Conservation (phyloP, 2,888 invertebrate genomes). For the Coleophora flavipennella region DNA sequence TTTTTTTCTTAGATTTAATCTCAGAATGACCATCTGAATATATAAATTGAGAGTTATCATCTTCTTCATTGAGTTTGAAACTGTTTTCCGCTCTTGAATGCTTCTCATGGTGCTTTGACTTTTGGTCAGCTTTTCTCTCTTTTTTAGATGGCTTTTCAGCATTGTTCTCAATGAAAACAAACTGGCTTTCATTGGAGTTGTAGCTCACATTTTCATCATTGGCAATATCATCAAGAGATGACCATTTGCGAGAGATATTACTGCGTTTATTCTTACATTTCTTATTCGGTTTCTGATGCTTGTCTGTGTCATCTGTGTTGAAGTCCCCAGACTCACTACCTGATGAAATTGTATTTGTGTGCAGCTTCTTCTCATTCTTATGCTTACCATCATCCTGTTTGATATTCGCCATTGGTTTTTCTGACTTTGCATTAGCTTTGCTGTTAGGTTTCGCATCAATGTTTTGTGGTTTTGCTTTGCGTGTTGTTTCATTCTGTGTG, state of each 20-base stretch:
- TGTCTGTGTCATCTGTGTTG: slow-evolving; percentile 53
- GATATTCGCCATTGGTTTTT: slow-evolving; percentile 37
- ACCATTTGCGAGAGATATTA: slow-evolving; percentile 71
- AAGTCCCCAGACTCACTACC: slow-evolving; percentile 67
- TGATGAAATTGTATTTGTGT: slow-evolving; percentile 49
- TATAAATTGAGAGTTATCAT: slow-evolving; percentile 42
- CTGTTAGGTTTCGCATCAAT: slow-evolving; percentile 47
- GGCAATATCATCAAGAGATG: slow-evolving; percentile 69
- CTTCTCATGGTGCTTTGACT: slow-evolving; percentile 38
- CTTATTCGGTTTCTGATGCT: slow-evolving; percentile 49
- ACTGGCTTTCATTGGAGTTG: slow-evolving; percentile 50
- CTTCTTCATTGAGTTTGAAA: slow-evolving; percentile 44
- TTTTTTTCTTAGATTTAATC: slow-evolving; percentile 53
- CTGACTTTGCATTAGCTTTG: slow-evolving; percentile 46
- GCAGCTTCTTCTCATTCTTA: slow-evolving; percentile 51
- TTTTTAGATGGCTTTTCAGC: slow-evolving; percentile 51
- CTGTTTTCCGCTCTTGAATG: slow-evolving; percentile 36
- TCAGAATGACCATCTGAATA: slow-evolving; percentile 51
- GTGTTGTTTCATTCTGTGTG: slow-evolving; percentile 51
- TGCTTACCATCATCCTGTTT: slow-evolving; percentile 51
- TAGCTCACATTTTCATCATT: slow-evolving; percentile 49
- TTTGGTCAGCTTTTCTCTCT: slow-evolving; percentile 46
- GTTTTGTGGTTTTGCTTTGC: slow-evolving; percentile 57
- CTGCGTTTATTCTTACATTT: slow-evolving; percentile 58
- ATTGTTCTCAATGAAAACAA: slow-evolving; percentile 59